A percentile compares a stretch with the other conserved stretches of the same genome.
Conservation (phyloP, 2,888 invertebrate genomes). For the Leptinotarsa juncta region DNA sequence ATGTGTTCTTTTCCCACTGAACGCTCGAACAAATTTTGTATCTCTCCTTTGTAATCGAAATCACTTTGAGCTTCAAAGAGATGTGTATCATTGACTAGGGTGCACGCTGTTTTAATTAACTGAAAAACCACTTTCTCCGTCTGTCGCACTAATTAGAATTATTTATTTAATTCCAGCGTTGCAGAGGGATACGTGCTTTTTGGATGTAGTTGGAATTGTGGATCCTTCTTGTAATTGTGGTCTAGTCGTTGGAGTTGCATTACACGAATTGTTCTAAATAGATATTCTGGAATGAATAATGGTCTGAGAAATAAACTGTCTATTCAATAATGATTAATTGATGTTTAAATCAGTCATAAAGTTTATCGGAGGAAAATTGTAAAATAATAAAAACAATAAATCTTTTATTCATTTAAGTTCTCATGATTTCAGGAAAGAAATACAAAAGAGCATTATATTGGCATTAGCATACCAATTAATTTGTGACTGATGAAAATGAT, state of each 20-base stretch:
- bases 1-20: background rate
- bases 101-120: slow-evolving; percentile 12
- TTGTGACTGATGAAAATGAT: too few relatives aligned
- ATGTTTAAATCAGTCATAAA: too few relatives aligned
- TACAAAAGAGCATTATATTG: too few relatives aligned
- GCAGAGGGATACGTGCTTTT: background rate
- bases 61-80: slow-evolving; percentile 16
- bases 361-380: too few relatives aligned
- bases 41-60: slow-evolving; percentile 9
- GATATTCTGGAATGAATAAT: background rate
- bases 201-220: slow-evolving; percentile 2
- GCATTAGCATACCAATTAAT: too few relatives aligned
- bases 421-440: too few relatives aligned
- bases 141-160: slow-evolving; percentile 8
- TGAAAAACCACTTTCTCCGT: slow-evolving; percentile 2
- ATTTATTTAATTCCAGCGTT: slow-evolving; percentile 11
- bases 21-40: slow-evolving; percentile 7
- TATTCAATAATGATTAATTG: too few relatives aligned
- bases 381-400: too few relatives aligned
- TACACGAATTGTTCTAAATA: background rate
- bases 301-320: too few relatives aligned
- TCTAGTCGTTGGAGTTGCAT: background rate
- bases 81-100: slow-evolving; percentile 17
- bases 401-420: too few relatives aligned
- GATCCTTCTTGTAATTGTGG: background rate